These are phyloP conservation scores for Enteromius paludinosus DNA, from an alignment of 2,797 vertebrate species.

Conservation along the genomic window DNA sequence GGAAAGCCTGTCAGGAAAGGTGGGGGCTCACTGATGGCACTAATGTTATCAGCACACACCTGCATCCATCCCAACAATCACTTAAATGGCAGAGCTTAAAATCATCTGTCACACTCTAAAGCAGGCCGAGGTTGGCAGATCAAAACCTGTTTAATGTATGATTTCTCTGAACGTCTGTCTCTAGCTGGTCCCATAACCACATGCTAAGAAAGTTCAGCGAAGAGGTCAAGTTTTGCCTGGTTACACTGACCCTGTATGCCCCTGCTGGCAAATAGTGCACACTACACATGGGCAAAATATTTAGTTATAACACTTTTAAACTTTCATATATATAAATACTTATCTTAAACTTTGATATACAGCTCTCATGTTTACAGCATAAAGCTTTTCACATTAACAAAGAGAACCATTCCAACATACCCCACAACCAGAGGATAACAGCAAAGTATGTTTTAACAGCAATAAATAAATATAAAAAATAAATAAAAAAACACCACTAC, in stretches of 20 bases:
- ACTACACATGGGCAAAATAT: background rate
- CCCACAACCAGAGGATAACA: background rate
- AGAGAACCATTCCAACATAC: background rate
- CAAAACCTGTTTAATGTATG: conserved; percentile 53
- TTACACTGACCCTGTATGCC: background rate
- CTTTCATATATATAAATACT: background rate
- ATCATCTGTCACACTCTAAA: conserved; percentile 43
- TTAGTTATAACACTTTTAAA: background rate
- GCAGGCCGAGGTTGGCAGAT: conserved; percentile 47
- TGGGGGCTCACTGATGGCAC: conserved; percentile 32
- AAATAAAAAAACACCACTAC: background rate
- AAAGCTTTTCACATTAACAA: background rate
- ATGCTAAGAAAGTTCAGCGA: conserved; percentile 31
- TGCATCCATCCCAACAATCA: conserved; percentile 56
- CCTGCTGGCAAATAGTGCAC: background rate
- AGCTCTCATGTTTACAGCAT: background rate
- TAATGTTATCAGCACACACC: conserved; percentile 61
- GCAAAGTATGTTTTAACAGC: background rate
- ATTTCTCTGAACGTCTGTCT: conserved; percentile 44
- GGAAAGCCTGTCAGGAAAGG: conserved; percentile 56
- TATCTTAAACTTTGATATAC: background rate
- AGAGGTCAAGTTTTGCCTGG: conserved; percentile 6
- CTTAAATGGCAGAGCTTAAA: conserved; percentile 54
- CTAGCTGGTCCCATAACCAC: conserved; percentile 12
- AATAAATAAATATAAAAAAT: background rate